Percentiles rank a stretch among this genome's conserved stretches.
Conservation (phyloP, 1,140 invertebrate species). For the Thaumetopoea pityocampa region DNA sequence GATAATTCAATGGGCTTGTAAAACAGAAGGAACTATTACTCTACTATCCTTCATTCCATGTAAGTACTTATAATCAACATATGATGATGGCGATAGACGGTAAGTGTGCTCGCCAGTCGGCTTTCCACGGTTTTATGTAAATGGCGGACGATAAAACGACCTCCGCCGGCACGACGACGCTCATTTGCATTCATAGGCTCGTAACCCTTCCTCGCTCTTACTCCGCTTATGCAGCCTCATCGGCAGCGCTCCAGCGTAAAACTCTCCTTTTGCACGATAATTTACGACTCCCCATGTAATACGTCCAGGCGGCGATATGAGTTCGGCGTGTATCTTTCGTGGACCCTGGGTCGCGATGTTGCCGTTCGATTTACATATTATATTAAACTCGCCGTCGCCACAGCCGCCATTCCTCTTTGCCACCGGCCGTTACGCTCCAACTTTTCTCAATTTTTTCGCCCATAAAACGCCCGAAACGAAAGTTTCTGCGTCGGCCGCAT, state of each 20-base stretch:
- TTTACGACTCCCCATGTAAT: constrained; percentile 69
- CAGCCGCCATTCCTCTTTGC: constrained; percentile 44
- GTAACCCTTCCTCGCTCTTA: constrained; percentile 65
- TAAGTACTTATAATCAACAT: constrained; percentile 32
- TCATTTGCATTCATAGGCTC: constrained; percentile 75
- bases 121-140: constrained; percentile 63
- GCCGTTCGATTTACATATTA: constrained; percentile 73
- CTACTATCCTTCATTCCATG: constrained; percentile 15
- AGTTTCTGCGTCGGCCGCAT: constrained; percentile 61
- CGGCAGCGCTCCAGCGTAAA: constrained; percentile 44
- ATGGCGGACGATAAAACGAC: constrained; percentile 59
- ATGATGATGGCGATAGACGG: constrained; percentile 31
- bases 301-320: constrained; percentile 64
- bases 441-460: constrained; percentile 73
- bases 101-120: constrained; percentile 43
- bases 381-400: constrained; percentile 62
- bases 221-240: constrained; percentile 44
- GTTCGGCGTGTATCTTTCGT: constrained; percentile 45
- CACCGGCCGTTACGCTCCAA: constrained; percentile 68
- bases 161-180: constrained; percentile 45
- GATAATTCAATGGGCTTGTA: too few species aligned
- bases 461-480: constrained; percentile 69
- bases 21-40: too few species aligned
- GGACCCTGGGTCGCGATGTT: constrained; percentile 51
- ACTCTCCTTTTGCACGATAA: constrained; percentile 67